These are phyloP conservation scores for Clarias macrocephalus DNA, from an alignment of 2,113 vertebrate species.

Conservation along the genomic window DNA sequence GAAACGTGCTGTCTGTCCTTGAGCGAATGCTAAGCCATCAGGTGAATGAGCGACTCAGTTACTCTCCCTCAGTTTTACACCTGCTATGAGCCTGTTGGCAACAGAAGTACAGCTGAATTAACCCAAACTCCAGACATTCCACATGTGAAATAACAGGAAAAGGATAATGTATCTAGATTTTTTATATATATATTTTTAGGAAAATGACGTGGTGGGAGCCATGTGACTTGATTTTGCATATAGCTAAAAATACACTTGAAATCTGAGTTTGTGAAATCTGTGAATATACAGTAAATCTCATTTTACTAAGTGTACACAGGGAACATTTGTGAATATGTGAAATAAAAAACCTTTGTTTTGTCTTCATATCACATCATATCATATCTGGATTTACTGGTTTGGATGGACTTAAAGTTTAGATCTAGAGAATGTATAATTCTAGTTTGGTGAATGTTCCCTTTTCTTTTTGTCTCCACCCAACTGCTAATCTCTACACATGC, in stretches of 20 bases:
- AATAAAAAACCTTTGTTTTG: background rate
- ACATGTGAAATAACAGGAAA: conserved; percentile 15
- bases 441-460: background rate
- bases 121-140: conserved; percentile 1
- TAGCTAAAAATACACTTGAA: background rate
- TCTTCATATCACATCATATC: too few relatives aligned
- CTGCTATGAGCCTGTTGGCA: conserved; percentile 31
- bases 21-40: conserved; percentile 41
- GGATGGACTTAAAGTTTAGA: background rate
- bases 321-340: background rate
- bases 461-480: background rate
- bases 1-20: conserved; percentile 47
- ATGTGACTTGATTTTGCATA: background rate
- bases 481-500: background rate
- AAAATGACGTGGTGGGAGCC: background rate
- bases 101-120: conserved; percentile 19
- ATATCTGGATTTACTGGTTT: conserved; percentile 2
- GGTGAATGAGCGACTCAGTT: conserved; percentile 39
- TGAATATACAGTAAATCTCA: background rate
- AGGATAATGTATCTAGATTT: background rate
- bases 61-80: conserved; percentile 35
- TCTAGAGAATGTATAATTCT: background rate
- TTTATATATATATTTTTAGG: background rate
- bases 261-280: background rate
- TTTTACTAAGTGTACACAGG: background rate